A percentile compares a stretch with the other conserved stretches of the same genome.
These are phyloP conservation scores for Prunella himalayana DNA, from an alignment of 2,113 vertebrate genomes.

Conservation along the genomic window DNA sequence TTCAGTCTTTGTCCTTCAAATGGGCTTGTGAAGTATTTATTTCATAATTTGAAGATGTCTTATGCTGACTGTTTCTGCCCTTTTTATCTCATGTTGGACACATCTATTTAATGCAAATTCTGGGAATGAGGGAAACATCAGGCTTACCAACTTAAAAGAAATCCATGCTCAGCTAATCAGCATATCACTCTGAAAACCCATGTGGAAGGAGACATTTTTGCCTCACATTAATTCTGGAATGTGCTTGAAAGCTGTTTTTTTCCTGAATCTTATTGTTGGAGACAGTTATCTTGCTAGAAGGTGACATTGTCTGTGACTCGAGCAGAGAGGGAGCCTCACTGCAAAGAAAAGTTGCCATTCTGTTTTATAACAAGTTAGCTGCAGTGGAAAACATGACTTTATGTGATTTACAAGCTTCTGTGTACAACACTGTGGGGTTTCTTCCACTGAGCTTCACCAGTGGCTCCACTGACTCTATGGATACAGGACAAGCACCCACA, in stretches of 20 bases:
- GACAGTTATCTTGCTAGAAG: neutral
- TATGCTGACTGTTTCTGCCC: neutral
- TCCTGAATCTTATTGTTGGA: neutral
- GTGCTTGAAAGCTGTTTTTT: neutral
- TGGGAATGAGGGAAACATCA: neutral
- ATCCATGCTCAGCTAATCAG: neutral
- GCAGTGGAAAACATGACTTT: neutral
- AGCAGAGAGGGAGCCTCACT: neutral
- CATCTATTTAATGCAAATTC: constrained; percentile 28
- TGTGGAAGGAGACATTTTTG: neutral
- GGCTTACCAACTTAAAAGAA: neutral
- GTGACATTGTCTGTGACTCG: neutral
- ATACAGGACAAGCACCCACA: neutral
- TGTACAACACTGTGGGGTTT: neutral
- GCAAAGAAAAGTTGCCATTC: neutral
- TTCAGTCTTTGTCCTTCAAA: neutral
- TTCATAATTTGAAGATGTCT: neutral
- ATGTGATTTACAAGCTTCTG: neutral
- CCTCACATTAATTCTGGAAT: constrained; percentile 6
- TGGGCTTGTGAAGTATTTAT: neutral
- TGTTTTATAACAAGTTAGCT: neutral
- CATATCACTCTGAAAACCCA: neutral
- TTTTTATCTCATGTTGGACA: neutral
- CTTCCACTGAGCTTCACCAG: neutral
- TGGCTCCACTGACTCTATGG: accelerated